A percentile compares a stretch with the other conserved stretches of the same genome.
Evolutionary conservation across 2,113 vertebrate species (phyloP).

Genomic region (Tragelaphus imberbis): DNA sequence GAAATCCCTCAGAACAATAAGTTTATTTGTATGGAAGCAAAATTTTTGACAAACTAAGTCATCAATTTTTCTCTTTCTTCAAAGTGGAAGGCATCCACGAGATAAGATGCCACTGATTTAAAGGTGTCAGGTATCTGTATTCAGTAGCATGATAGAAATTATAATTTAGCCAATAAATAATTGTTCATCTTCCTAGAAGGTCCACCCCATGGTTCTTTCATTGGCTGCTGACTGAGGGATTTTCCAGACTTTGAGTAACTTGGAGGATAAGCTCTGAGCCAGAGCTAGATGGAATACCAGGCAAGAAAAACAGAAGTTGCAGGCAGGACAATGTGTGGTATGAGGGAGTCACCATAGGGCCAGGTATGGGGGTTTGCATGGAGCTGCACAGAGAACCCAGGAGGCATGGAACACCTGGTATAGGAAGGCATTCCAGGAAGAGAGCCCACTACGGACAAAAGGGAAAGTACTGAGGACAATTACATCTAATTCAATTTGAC

Average conservation of each 20-base stretch:
- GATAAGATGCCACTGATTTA: neutral
- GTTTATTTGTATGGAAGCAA: neutral
- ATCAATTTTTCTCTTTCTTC: slow-evolving; percentile 11
- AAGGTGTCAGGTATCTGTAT: neutral
- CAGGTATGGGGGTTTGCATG: neutral
- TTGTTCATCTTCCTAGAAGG: neutral
- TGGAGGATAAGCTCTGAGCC: neutral
- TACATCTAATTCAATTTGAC: neutral
- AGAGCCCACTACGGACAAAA: no score
- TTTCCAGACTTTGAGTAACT: neutral
- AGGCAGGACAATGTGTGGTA: neutral
- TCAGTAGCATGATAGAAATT: neutral
- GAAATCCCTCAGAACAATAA: neutral
- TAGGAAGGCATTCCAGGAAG: neutral
- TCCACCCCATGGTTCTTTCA: neutral
- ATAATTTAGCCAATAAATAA: neutral
- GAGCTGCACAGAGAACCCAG: neutral
- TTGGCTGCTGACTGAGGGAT: neutral
- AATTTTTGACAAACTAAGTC: neutral
- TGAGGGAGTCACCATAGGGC: neutral
- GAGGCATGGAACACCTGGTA: neutral
- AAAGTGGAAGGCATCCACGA: neutral
- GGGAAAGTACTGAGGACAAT: neutral
- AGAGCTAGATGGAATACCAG: neutral
- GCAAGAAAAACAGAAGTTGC: neutral